These are phyloP conservation scores for Drosophila ohnishii DNA, from an alignment of 1,140 invertebrate genomes.

Conservation along the genomic window DNA sequence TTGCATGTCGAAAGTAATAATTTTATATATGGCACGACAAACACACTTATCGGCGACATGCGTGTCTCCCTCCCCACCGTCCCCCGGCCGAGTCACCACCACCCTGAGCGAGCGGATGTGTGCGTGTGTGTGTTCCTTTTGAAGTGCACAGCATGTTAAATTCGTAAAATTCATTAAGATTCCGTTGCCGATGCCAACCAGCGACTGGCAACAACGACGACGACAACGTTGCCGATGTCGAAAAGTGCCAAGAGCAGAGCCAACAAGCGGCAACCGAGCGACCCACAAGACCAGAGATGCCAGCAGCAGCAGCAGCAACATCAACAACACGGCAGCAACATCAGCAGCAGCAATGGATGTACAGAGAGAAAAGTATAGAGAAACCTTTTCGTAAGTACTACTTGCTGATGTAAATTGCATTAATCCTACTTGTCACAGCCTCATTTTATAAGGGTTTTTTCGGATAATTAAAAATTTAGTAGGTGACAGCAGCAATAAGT, in stretches of 20 bases:
- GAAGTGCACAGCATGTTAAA: conserved; percentile 81
- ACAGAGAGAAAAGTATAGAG: conserved; percentile 3
- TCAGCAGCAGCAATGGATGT: conserved; percentile 27
- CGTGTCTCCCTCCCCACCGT: conserved; percentile 39
- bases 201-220: conserved; percentile 39
- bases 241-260: conserved; percentile 77
- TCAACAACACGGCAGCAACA: conserved; percentile 29
- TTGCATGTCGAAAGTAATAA: conserved; percentile 80
- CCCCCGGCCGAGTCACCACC: neutral
- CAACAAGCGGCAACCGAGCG: conserved; percentile 47
- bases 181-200: conserved; percentile 79
- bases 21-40: conserved; percentile 81
- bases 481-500: neutral
- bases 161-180: conserved; percentile 82
- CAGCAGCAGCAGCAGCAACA: conserved; percentile 37
- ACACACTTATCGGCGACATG: conserved; percentile 80
- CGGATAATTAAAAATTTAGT: neutral
- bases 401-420: neutral
- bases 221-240: conserved; percentile 57
- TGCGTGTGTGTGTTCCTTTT: conserved; percentile 73
- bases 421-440: neutral
- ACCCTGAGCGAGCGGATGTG: conserved; percentile 13
- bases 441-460: neutral
- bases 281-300: conserved; percentile 55
- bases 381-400: neutral